Evolutionary conservation across 2,888 invertebrate species (phyloP).

Genomic region (Cistogaster globosa): DNA sequence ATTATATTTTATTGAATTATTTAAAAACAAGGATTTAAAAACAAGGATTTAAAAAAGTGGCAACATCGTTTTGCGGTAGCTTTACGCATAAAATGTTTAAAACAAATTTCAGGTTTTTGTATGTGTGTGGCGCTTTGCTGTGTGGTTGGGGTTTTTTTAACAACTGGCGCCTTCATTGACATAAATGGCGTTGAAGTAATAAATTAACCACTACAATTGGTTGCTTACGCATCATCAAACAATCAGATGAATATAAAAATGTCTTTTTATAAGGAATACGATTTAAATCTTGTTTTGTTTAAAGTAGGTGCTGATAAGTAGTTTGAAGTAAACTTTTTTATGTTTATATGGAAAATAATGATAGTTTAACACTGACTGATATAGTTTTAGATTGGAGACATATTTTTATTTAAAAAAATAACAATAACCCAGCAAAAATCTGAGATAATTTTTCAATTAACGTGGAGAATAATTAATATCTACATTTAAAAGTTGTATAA

Average conservation of each 20-base stretch:
- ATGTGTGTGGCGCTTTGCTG: slow-evolving; percentile 4
- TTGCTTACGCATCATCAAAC: slow-evolving; percentile 48
- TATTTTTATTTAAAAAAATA: no score
- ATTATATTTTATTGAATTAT: no score
- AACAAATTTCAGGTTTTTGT: slow-evolving; percentile 23
- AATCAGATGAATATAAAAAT: slow-evolving; percentile 54
- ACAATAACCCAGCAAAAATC: no score
- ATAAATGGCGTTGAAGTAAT: slow-evolving; percentile 60
- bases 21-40: fast-evolving
- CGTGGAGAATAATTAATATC: no score
- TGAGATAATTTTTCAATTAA: no score
- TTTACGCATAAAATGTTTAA: slow-evolving; percentile 41
- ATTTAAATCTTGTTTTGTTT: slow-evolving; percentile 23
- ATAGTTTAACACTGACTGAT: no score
- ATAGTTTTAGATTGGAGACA: no score
- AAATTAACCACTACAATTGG: slow-evolving; percentile 58
- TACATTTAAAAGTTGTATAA: no score
- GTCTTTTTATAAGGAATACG: slow-evolving; percentile 10
- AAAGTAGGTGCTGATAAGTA: slow-evolving; percentile 44
- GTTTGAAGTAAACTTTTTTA: slow-evolving; percentile 12
- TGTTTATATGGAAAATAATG: no score
- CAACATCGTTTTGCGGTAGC: neutral
- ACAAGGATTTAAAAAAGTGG: neutral
- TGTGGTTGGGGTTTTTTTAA: slow-evolving; percentile 31
- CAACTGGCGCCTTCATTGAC: slow-evolving; percentile 65